Evolutionary conservation across 2,113 vertebrate genomes (phyloP).

Genomic region (Podarcis raffonei): DNA sequence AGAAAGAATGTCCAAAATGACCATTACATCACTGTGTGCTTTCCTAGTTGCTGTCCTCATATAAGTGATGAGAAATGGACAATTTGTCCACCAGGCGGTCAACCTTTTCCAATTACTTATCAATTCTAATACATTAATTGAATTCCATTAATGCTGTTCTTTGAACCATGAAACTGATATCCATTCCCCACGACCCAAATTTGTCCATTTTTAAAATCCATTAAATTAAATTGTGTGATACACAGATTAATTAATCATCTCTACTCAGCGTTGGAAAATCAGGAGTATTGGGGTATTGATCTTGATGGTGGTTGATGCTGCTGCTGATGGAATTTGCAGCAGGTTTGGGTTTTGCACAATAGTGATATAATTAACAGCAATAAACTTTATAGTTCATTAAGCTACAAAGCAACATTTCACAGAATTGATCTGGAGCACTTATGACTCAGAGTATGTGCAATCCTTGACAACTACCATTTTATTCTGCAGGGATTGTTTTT

Average conservation of each 20-base stretch:
- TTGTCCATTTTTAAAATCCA: conserved; percentile 57
- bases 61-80: not conserved
- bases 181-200: conserved; percentile 35
- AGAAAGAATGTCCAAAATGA: not conserved
- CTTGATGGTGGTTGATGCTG: conserved; percentile 36
- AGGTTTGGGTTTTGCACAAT: conserved; percentile 47
- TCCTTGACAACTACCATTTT: not conserved
- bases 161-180: conserved; percentile 58
- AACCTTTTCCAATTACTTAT: conserved; percentile 24
- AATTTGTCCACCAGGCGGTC: conserved; percentile 13
- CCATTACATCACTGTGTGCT: not conserved
- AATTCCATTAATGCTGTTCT: conserved; percentile 51
- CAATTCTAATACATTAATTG: conserved; percentile 60
- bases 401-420: conserved; percentile 29
- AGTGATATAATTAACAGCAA: conserved; percentile 58
- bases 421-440: conserved; percentile 45
- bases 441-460: not conserved
- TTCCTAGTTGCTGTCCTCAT: not conserved
- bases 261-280: conserved; percentile 51
- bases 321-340: conserved; percentile 55
- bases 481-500: not conserved
- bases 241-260: conserved; percentile 65
- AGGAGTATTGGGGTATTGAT: conserved; percentile 64
- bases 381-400: conserved; percentile 68
- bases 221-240: conserved; percentile 65